phyloP scores from a whole-genome alignment of 2,113 vertebrate species.

The Drymodes brunneopygia region DNA sequence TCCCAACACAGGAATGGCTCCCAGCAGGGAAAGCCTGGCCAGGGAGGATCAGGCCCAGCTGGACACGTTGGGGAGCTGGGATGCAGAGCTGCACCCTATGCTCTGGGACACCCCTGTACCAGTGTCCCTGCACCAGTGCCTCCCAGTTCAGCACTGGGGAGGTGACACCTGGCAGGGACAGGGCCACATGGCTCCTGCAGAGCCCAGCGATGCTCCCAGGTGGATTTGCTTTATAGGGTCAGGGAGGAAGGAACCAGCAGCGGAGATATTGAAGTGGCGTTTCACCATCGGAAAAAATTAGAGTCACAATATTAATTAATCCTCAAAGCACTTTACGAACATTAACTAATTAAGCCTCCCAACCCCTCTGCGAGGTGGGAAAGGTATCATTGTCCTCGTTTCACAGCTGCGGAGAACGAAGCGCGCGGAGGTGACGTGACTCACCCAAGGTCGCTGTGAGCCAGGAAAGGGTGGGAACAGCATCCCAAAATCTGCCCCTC shows the following conservation, averaged over 20 bases:
- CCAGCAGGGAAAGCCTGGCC: not conserved
- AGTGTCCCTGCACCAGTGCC: not conserved
- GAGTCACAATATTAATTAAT: slow-evolving; percentile 64
- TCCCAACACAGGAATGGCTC: accelerated
- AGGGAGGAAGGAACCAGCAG: not conserved
- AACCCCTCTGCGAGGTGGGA: slow-evolving; percentile 8
- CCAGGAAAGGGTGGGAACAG: not conserved
- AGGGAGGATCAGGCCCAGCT: not conserved
- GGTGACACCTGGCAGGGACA: not conserved
- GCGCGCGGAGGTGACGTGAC: not conserved
- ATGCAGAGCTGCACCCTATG: not conserved
- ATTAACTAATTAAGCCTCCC: slow-evolving; percentile 63
- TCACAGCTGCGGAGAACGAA: not conserved
- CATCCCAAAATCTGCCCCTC: not conserved
- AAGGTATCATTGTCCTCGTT: slow-evolving; percentile 34
- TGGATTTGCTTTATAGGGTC: not conserved
- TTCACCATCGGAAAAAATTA: slow-evolving; percentile 33
- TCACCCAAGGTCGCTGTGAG: not conserved
- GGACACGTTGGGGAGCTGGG: accelerated
- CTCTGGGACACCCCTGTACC: accelerated
- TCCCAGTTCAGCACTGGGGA: not conserved
- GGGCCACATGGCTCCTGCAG: not conserved
- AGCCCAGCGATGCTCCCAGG: accelerated
- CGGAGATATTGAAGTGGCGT: not conserved
- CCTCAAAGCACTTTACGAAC: slow-evolving; percentile 61